A percentile compares a stretch with the other conserved stretches of the same genome.
Conservation (phyloP, 1,140 invertebrate species). For the Macrobrachium nipponense region DNA sequence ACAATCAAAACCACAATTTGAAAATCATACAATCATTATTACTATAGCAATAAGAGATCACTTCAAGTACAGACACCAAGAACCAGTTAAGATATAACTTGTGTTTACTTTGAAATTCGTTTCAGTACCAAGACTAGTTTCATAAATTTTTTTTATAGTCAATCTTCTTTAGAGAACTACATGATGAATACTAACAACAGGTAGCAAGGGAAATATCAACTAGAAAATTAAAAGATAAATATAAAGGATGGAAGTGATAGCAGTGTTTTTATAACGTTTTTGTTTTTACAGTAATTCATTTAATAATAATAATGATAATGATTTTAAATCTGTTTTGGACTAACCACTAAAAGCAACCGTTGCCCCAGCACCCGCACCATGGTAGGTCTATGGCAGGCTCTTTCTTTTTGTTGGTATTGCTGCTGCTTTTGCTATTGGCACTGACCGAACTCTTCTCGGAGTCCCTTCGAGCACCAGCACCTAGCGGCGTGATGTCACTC, state of each 20-base stretch:
- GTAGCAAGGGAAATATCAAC: conserved; percentile 45
- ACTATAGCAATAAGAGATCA: too few relatives aligned
- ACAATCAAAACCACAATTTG: too few relatives aligned
- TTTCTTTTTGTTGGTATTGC: conserved; percentile 59
- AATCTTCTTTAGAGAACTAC: too few relatives aligned
- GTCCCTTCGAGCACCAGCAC: conserved; percentile 60
- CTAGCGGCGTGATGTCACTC: conserved; percentile 63
- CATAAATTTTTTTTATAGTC: too few relatives aligned
- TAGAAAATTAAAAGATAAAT: conserved; percentile 60
- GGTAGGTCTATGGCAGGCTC: conserved; percentile 74
- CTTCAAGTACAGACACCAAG: too few relatives aligned
- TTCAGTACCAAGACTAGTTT: too few relatives aligned
- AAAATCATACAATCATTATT: too few relatives aligned
- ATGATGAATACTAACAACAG: too few relatives aligned
- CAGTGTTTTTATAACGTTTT: conserved; percentile 21
- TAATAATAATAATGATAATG: background rate
- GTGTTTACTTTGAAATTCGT: too few relatives aligned
- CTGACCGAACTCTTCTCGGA: conserved; percentile 63
- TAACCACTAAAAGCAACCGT: conserved; percentile 77
- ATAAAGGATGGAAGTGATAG: conserved; percentile 61
- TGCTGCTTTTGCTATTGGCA: conserved; percentile 61
- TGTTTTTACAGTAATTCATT: too few relatives aligned
- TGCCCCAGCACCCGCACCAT: conserved; percentile 90
- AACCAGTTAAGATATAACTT: too few relatives aligned
- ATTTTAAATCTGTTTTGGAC: conserved; percentile 13